Evolutionary conservation across 2,113 vertebrate species (phyloP), one percentile per base, ranked within the genome.

Genomic region (Hyla sarda): DNA sequence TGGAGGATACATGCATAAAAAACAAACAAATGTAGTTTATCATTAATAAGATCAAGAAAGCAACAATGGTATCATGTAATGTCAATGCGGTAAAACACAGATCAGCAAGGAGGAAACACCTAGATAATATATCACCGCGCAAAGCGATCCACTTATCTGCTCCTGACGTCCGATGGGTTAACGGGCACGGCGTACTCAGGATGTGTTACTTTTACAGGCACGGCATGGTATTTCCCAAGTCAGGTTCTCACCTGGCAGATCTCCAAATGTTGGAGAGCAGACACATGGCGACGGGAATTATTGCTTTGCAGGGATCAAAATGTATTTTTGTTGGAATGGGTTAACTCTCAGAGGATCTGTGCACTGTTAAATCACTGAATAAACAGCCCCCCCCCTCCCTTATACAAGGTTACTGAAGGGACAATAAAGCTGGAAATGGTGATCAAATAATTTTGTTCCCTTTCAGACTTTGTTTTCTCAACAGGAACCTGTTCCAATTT

Each of bases 281-380:
- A 87, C 69, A 73, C 85, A 82, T 87, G 67, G 85, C 78, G 56
- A 74, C 6, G 71, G 52, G 78, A 87, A 74, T 74, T 45, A 87
- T 87, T 87, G 79, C 77, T 87, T 87, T 74, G 77, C 77, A 82
- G 78, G 77, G 78, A 58, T 87, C 52, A 87, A 82, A 81, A 82
- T 87, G 25, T 87, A 82, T 87, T 87, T 87, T 81, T 82, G 69
- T 87, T 87, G 85, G 85, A 87, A 74, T 87, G 67, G 85, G 78
- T 82, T 81, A 87, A 82, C 37, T 74, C 85, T 87, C 85, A 48
- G 32, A 87, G 85, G 85, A 82, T 82, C 77, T 41, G 52, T 34
- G 78, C 69, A 60, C 78, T n/a, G 54, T 82, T 87, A 73, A 87
- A 74, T 87, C 85, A 87, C 56, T 82, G 81, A 82, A 62, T 87